phyloP scores from a whole-genome alignment of 2,113 vertebrate genomes.

The Pseudopodoces humilis region DNA sequence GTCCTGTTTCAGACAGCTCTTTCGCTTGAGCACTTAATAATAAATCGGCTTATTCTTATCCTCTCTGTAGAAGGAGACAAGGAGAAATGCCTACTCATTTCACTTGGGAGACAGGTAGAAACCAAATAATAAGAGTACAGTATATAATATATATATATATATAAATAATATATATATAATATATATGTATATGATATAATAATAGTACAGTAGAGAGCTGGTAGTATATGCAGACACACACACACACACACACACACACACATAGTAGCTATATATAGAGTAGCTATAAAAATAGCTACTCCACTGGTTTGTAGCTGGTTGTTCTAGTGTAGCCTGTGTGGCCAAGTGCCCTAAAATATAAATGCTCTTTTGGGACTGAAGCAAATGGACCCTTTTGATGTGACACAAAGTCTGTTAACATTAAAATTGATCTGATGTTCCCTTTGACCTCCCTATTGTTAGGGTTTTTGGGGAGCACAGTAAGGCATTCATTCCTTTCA shows the following conservation, averaged over 20 bases:
- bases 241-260: not conserved
- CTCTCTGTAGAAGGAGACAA: not conserved
- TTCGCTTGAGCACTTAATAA: not conserved
- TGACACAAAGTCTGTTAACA: slow-evolving; percentile 16
- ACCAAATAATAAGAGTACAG: not conserved
- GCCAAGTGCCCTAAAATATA: not conserved
- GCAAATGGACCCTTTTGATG: not conserved
- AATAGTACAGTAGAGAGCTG: not conserved
- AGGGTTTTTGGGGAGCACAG: not conserved
- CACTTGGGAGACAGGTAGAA: not conserved
- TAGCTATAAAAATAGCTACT: not conserved
- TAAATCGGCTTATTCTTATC: not conserved
- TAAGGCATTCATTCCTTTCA: slow-evolving; percentile 38
- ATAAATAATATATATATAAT: too few species aligned
- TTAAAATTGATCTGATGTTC: slow-evolving; percentile 46
- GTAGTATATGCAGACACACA: not conserved
- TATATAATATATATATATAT: too few species aligned
- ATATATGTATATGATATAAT: too few species aligned
- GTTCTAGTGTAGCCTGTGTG: not conserved
- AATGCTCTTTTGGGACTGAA: not conserved
- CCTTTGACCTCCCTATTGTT: slow-evolving; percentile 24
- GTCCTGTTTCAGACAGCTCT: not conserved
- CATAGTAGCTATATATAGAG: too few species aligned
- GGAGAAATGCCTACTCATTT: not conserved
- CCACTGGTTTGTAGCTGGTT: not conserved